Evolutionary conservation across 2,113 vertebrate species (phyloP).

Genomic region (Pterocles burchelli): DNA sequence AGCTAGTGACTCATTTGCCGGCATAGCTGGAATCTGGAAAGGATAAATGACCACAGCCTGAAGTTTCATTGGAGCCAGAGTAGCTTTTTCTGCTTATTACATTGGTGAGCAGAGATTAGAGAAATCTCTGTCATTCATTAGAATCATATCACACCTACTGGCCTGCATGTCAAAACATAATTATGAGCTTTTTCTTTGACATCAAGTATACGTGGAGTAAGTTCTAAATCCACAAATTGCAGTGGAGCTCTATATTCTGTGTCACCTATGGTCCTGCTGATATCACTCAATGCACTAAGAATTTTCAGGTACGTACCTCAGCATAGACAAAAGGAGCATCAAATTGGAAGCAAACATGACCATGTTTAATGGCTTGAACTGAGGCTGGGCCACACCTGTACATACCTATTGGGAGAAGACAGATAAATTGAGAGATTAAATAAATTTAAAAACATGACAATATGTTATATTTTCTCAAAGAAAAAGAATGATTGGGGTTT

Average conservation of each 20-base stretch:
- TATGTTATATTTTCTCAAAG: background rate
- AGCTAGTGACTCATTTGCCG: background rate
- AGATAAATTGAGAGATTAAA: background rate
- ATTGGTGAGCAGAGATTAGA: background rate
- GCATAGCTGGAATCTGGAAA: background rate
- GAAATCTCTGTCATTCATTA: background rate
- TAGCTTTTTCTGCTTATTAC: background rate
- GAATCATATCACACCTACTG: background rate
- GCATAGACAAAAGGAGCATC: slow-evolving; percentile 92
- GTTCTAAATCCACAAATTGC: background rate
- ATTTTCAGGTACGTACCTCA: slow-evolving; percentile 78
- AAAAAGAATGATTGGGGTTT: background rate
- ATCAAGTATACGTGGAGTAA: background rate
- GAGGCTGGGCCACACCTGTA: slow-evolving; percentile 95
- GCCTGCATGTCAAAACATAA: background rate
- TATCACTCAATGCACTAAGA: background rate
- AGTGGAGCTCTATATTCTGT: background rate
- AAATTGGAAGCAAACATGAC: slow-evolving; percentile 89
- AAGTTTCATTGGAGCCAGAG: background rate
- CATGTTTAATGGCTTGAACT: slow-evolving; percentile 92
- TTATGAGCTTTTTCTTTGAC: background rate
- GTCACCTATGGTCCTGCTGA: background rate
- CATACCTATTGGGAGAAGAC: slow-evolving; percentile 79
- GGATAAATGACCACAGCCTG: background rate
- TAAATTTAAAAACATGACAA: background rate